Base-by-base conservation (phyloP, 2,888 invertebrate genomes). In the Tipula unca region DNA sequence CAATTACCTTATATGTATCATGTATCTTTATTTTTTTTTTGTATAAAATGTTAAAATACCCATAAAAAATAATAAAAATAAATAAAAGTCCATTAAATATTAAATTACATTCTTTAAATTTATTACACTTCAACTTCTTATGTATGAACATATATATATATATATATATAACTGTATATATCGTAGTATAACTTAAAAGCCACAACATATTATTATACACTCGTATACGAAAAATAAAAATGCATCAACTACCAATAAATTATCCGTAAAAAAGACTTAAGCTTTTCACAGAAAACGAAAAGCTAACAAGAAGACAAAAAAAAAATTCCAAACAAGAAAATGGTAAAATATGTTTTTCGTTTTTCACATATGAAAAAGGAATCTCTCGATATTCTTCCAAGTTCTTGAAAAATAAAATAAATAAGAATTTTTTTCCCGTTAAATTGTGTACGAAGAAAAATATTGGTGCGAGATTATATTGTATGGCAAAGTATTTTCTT, bases 261-360 rank as follows among this genome's bases (percentile, higher is more conserved):
- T 69, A 69, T 69, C 69, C 69, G 69, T 69, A 69, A 54, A 69
- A 69, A 69, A 69, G 69, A 69, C 69, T 69, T 69, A 69, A 69
- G 69, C 25, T 69, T 69, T 69, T 69, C 69, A 69, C 25, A 69
- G 69, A 69, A 69, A 69, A 69, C 69, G 69, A 69, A 69, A 69
- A 69, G 69, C 69, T 69, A 69, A 69, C 20, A 69, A 69, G 48
- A 54, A 54, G 48, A 54, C 69, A 69, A 69, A 25, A 69, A 69
- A 69, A 25, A 69, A 69, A 48, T 17, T 69, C 25, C 69, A 10
- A 69, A 25, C 69, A 25, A 69, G 69, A 69, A 69, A 69, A 69
- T 69, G 69, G 69, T 69, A 69, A 69, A 69, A 69, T 69, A 69
- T 69, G 69, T 69, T 69, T 69, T 69, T 69, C 48, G 25, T 25